Conservation (phyloP, 2,888 invertebrate genomes). For the Conus canariensis region DNA sequence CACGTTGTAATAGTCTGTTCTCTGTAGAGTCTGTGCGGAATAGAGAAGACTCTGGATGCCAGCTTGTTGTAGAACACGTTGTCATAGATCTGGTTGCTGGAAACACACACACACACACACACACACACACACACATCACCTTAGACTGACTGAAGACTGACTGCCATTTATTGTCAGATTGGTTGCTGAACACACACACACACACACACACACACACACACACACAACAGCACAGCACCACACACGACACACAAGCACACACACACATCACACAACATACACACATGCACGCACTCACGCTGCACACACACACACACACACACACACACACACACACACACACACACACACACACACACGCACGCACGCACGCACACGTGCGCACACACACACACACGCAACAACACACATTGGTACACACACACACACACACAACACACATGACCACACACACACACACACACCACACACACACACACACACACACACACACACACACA, state of each 20-base stretch:
- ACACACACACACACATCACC: slow-evolving; percentile 22
- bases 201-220: no score
- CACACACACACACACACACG: neutral
- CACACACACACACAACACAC: no score
- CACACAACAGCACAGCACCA: neutral
- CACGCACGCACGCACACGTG: neutral
- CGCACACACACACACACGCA: no score
- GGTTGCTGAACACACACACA: slow-evolving; percentile 24
- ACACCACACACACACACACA: neutral
- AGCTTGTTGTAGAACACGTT: slow-evolving; percentile 43
- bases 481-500: neutral
- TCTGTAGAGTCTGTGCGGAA: neutral
- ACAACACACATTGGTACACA: no score
- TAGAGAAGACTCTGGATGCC: slow-evolving; percentile 11
- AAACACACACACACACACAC: slow-evolving; percentile 21
- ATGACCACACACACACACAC: no score
- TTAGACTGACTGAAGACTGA: no score
- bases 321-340: neutral
- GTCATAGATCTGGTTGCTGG: slow-evolving; percentile 46
- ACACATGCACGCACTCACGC: no score
- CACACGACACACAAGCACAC: slow-evolving; percentile 22
- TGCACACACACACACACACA: neutral
- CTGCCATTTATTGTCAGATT: no score
- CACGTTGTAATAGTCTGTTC: slow-evolving; percentile 40
- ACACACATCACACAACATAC: no score